Evolutionary conservation across 2,888 invertebrate genomes (phyloP).

Genomic region (Calliphora vomitoria): DNA sequence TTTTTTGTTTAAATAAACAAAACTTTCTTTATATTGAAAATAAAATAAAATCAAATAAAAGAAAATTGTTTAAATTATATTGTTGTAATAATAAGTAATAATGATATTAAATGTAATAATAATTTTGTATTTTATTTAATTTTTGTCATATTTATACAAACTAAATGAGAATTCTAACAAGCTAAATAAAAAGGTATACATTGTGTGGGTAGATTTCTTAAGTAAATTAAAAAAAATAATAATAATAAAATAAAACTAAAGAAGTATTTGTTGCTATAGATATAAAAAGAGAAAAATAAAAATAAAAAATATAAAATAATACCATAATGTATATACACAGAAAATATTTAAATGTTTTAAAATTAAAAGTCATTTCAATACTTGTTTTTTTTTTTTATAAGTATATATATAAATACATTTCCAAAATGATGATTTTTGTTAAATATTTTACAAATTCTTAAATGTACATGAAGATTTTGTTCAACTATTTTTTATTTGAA

Average conservation of each 20-base stretch:
- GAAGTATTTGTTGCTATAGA: constrained; percentile 4
- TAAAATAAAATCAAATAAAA: constrained; percentile 55
- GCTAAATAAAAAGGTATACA: constrained; percentile 46
- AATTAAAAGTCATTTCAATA: constrained; percentile 26
- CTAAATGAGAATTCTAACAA: constrained; percentile 62
- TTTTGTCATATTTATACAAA: constrained; percentile 43
- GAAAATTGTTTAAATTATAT: constrained; percentile 47
- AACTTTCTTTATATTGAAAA: constrained; percentile 57
- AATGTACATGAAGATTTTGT: constrained; percentile 60
- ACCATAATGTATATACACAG: constrained; percentile 50
- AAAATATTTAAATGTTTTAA: constrained; percentile 17
- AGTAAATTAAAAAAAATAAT: constrained; percentile 13
- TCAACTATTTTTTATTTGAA: too few species aligned
- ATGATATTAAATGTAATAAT: constrained; percentile 11
- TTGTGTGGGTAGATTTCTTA: constrained; percentile 13
- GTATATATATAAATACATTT: constrained; percentile 44
- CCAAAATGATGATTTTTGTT: neutral
- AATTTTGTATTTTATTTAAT: constrained; percentile 8
- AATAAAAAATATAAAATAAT: too few species aligned
- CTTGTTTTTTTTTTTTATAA: constrained; percentile 40
- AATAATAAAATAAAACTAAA: constrained; percentile 43
- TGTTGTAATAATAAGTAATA: constrained; percentile 32
- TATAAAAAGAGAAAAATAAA: constrained; percentile 25
- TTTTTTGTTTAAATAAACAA: constrained; percentile 63
- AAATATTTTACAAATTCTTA: constrained; percentile 70